Percentiles rank a stretch among this genome's conserved stretches.
Conservation (phyloP, 2,888 invertebrate genomes). For the Diogma glabrata region DNA sequence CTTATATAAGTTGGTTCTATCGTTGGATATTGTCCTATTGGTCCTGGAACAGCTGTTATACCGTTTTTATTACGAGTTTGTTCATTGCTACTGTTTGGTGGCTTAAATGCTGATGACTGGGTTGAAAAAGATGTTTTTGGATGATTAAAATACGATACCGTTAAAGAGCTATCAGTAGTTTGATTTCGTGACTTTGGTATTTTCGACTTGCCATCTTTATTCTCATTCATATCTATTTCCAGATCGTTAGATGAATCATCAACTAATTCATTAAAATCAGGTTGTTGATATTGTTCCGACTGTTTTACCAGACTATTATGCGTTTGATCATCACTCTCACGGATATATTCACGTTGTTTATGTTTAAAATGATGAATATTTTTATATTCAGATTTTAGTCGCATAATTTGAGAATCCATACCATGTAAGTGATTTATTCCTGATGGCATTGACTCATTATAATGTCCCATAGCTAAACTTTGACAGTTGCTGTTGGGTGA, state of each 20-base stretch:
- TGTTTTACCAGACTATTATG: conserved; percentile 34
- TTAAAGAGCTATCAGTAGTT: neutral
- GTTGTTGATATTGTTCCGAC: conserved; percentile 52
- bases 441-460: neutral
- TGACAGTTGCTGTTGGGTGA: conserved; percentile 13
- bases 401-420: conserved; percentile 7
- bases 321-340: conserved; percentile 40
- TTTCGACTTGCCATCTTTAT: conserved; percentile 39
- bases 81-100: conserved; percentile 44
- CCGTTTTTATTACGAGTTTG: conserved; percentile 39
- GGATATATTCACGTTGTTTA: no score
- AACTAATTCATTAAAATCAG: conserved; percentile 63
- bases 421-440: conserved; percentile 16
- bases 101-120: conserved; percentile 71
- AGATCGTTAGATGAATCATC: conserved; percentile 68
- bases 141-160: neutral
- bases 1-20: conserved; percentile 67
- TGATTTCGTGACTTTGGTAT: neutral
- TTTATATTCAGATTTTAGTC: conserved; percentile 17
- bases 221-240: conserved; percentile 69
- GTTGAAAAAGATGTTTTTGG: conserved; percentile 50
- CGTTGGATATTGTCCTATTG: conserved; percentile 45
- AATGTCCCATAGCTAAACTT: conserved; percentile 14
- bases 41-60: conserved; percentile 36
- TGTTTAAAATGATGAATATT: conserved; percentile 21